A percentile compares a stretch with the other conserved stretches of the same genome.
Conservation (phyloP, 2,888 invertebrate genomes). For the Pyrochroa serraticornis region DNA sequence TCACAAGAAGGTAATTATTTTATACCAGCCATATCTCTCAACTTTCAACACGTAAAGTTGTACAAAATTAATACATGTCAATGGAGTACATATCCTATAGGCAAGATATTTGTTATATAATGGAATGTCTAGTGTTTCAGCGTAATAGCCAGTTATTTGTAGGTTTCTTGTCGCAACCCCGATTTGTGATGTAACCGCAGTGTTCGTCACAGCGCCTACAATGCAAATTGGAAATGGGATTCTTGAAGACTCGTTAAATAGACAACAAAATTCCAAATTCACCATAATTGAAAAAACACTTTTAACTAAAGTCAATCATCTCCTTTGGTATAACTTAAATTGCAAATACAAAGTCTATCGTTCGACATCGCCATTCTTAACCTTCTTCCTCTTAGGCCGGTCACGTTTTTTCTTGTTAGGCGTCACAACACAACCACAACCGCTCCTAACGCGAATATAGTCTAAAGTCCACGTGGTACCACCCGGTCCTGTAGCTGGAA, state of each 20-base stretch:
- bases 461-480: constrained; percentile 74
- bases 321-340: constrained; percentile 36
- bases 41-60: not conserved
- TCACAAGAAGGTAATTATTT: not conserved
- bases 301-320: constrained; percentile 17
- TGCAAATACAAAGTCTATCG: constrained; percentile 7
- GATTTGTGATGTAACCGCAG: not conserved
- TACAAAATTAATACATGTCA: not conserved
- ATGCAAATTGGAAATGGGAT: not conserved
- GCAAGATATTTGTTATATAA: constrained; percentile 1
- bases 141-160: no score
- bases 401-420: constrained; percentile 56
- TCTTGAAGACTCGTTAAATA: not conserved
- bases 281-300: constrained; percentile 8
- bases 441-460: constrained; percentile 81
- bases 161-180: no score
- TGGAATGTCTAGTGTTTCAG: constrained; percentile 12
- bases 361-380: constrained; percentile 20
- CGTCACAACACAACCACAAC: constrained; percentile 81
- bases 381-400: constrained; percentile 25
- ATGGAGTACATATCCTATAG: not conserved
- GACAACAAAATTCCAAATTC: not conserved
- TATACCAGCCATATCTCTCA: not conserved
- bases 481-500: constrained; percentile 60
- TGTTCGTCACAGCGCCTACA: not conserved